Percentiles rank a stretch among this genome's conserved stretches.
Evolutionary conservation across 2,888 invertebrate genomes (phyloP).

Genomic region (Brachylomia viminalis): DNA sequence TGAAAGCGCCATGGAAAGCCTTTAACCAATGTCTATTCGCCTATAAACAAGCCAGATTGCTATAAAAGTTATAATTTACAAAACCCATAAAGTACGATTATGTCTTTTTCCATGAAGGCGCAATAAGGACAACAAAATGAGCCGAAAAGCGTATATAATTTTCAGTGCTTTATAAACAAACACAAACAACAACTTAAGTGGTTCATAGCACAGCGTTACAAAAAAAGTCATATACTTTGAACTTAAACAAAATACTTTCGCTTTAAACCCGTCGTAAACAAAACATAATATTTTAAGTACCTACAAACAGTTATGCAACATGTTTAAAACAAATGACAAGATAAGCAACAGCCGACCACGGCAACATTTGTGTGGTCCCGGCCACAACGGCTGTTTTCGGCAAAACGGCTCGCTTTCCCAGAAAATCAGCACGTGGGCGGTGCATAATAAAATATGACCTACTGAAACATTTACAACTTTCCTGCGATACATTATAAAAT

Average conservation of each 20-base stretch:
- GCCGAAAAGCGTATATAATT: not conserved
- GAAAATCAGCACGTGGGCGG: slow-evolving; percentile 60
- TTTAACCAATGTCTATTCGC: slow-evolving; percentile 67
- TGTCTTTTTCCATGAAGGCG: slow-evolving; percentile 36
- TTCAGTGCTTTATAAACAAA: not conserved
- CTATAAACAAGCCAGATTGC: slow-evolving; percentile 64
- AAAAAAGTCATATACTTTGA: not conserved
- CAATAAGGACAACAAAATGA: slow-evolving; percentile 26
- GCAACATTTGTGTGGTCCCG: slow-evolving; percentile 75
- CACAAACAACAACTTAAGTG: not conserved
- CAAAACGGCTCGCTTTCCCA: slow-evolving; percentile 53
- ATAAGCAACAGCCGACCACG: slow-evolving; percentile 63
- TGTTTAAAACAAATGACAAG: slow-evolving; percentile 56
- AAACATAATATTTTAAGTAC: not conserved
- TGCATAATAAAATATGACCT: slow-evolving; percentile 45
- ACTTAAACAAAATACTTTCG: not conserved
- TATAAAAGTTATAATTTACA: slow-evolving; percentile 53
- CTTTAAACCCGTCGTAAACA: not conserved
- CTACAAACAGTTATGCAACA: slow-evolving; percentile 26
- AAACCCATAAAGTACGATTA: slow-evolving; percentile 48
- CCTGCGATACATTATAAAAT: slow-evolving; percentile 10
- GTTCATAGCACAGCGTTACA: slow-evolving; percentile 3
- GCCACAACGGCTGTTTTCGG: slow-evolving; percentile 58
- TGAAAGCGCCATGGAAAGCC: slow-evolving; percentile 55
- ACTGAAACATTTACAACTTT: slow-evolving; percentile 50